A percentile compares a stretch with the other conserved stretches of the same genome.
Conservation (phyloP, 2,797 vertebrate genomes). For the Malacoraja senta region DNA sequence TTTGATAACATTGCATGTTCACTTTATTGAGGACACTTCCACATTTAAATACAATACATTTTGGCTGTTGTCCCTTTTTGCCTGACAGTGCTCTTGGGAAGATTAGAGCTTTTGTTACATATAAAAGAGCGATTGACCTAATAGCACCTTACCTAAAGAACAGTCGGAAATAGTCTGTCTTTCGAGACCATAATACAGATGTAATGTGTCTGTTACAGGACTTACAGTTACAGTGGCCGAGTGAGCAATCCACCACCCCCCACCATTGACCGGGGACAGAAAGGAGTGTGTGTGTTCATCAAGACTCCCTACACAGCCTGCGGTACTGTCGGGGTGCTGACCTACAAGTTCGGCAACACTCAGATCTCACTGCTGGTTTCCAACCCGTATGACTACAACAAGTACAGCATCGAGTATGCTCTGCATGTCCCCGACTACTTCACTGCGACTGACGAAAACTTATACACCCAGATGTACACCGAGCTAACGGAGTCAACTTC, state of each 20-base stretch:
- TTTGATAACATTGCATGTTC: background rate
- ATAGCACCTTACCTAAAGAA: background rate
- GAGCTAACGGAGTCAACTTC: background rate
- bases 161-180: background rate
- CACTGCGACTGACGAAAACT: background rate
- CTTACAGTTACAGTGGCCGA: conserved; percentile 17
- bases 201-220: background rate
- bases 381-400: conserved; percentile 19
- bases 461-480: background rate
- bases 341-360: background rate
- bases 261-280: background rate
- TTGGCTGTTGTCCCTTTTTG: background rate
- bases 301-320: conserved; percentile 10
- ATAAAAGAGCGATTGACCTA: background rate
- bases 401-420: conserved; percentile 11
- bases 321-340: background rate
- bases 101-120: background rate
- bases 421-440: background rate
- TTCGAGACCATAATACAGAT: background rate
- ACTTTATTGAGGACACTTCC: background rate
- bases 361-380: conserved; percentile 14
- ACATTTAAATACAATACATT: background rate
- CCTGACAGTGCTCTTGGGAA: background rate
- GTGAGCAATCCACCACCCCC: background rate
- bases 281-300: background rate